These are phyloP conservation scores for Montipora foliosa DNA, from an alignment of 64 coral and sea anemone species.

Conservation along the genomic window DNA sequence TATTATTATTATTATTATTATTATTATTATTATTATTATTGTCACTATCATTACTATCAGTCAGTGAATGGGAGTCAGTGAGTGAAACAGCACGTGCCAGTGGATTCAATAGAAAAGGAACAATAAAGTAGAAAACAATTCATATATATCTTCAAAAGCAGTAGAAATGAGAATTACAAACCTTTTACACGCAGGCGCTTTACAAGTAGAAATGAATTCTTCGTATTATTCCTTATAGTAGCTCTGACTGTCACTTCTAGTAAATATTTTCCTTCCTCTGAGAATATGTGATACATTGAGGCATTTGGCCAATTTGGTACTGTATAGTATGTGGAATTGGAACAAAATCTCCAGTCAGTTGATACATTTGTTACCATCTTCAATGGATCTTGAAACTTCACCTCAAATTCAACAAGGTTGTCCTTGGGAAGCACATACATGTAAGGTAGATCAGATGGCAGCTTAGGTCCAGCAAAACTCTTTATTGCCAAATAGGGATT, in stretches of 20 bases:
- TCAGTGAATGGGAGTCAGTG: too few species aligned
- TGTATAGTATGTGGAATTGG: background rate
- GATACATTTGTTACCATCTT: background rate
- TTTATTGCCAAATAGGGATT: background rate
- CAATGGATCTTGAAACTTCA: slow-evolving; percentile 26
- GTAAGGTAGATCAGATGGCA: background rate
- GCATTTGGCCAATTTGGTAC: background rate
- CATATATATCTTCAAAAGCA: background rate
- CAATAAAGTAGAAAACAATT: too few species aligned
- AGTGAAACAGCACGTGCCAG: too few species aligned
- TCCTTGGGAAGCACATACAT: background rate
- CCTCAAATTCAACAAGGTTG: slow-evolving; percentile 18
- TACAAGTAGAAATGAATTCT: background rate
- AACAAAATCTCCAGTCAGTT: slow-evolving; percentile 3
- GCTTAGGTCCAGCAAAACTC: slow-evolving; percentile 20
- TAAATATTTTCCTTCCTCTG: background rate
- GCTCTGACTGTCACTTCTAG: slow-evolving; percentile 5
- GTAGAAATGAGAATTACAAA: background rate
- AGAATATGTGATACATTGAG: background rate
- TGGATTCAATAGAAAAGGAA: too few species aligned
- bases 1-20: too few species aligned
- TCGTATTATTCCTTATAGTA: background rate
- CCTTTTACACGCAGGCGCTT: slow-evolving; percentile 13
- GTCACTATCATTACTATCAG: too few species aligned
- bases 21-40: too few species aligned